phyloP scores from a whole-genome alignment of 2,113 vertebrate species.

The Eolophus roseicapilla region DNA sequence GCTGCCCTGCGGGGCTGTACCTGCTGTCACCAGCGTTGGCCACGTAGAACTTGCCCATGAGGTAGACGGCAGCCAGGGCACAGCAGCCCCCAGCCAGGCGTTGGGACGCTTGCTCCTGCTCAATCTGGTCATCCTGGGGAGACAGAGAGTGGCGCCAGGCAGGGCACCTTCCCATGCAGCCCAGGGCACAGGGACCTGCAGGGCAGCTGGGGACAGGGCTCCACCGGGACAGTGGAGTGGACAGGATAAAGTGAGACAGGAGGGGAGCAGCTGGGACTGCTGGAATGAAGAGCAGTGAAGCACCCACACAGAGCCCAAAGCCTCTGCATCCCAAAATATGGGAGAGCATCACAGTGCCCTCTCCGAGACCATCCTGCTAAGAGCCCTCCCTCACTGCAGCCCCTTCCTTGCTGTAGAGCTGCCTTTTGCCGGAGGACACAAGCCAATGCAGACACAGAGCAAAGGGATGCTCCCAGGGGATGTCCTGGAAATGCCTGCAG shows the following conservation, averaged over 20 bases:
- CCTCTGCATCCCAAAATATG: rapidly evolving
- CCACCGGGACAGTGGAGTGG: background rate
- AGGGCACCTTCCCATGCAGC: background rate
- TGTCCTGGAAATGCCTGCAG: rapidly evolving
- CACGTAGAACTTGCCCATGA: slow-evolving; percentile 94
- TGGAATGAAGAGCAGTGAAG: background rate
- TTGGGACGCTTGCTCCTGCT: slow-evolving; percentile 82
- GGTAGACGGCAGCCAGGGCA: slow-evolving; percentile 86
- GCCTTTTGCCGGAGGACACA: background rate
- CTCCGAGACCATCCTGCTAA: rapidly evolving
- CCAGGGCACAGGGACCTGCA: no score
- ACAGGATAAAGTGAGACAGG: background rate
- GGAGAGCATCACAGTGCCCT: background rate
- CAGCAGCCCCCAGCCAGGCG: slow-evolving; percentile 91
- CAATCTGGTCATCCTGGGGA: slow-evolving; percentile 89
- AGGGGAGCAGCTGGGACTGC: background rate
- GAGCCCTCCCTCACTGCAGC: background rate
- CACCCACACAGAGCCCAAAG: background rate
- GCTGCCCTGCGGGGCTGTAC: slow-evolving; percentile 60
- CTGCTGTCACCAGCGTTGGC: slow-evolving; percentile 98
- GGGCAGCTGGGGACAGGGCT: background rate
- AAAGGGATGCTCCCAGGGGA: background rate
- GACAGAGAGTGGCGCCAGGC: background rate
- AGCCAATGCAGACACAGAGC: background rate
- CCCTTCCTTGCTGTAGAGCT: background rate